Evolutionary conservation across 2,888 invertebrate species (phyloP).

Genomic region (Limenitis camilla): DNA sequence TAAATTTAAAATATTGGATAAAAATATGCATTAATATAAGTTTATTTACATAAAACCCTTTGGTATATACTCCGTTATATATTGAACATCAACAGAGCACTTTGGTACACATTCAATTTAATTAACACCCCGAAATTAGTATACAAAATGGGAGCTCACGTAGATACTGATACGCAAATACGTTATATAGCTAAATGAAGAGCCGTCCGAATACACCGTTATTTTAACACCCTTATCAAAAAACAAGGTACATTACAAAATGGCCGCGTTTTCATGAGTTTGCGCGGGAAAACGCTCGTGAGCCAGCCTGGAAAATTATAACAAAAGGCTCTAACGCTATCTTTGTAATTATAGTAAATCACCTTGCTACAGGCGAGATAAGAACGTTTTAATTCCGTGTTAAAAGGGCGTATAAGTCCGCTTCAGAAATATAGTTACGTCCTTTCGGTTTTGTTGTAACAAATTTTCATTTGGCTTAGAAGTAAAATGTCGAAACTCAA

Average conservation of each 20-base stretch:
- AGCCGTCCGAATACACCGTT: conserved; percentile 63
- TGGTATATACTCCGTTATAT: not conserved
- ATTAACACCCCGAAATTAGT: conserved; percentile 64
- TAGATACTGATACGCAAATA: conserved; percentile 55
- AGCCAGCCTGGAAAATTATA: conserved; percentile 73
- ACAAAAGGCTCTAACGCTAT: conserved; percentile 75
- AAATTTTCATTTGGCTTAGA: conserved; percentile 34
- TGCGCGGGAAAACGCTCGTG: conserved; percentile 68
- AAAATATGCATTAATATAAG: not conserved
- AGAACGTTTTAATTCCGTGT: conserved; percentile 50
- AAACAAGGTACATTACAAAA: conserved; percentile 74
- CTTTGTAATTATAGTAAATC: conserved; percentile 76
- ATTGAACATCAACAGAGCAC: not conserved
- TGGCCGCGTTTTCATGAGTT: conserved; percentile 71
- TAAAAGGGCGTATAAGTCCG: conserved; percentile 54
- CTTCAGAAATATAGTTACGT: conserved; percentile 39
- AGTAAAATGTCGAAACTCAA: conserved; percentile 40
- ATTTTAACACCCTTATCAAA: conserved; percentile 75
- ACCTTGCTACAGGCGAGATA: conserved; percentile 73
- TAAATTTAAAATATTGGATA: too few relatives aligned
- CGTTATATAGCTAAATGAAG: conserved; percentile 48
- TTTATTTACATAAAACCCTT: not conserved
- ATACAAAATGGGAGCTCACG: conserved; percentile 66
- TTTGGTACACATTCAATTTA: conserved; percentile 40
- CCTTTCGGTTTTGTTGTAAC: conserved; percentile 42